Conservation (phyloP, 2,113 vertebrate species). For the Catagonus wagneri region DNA sequence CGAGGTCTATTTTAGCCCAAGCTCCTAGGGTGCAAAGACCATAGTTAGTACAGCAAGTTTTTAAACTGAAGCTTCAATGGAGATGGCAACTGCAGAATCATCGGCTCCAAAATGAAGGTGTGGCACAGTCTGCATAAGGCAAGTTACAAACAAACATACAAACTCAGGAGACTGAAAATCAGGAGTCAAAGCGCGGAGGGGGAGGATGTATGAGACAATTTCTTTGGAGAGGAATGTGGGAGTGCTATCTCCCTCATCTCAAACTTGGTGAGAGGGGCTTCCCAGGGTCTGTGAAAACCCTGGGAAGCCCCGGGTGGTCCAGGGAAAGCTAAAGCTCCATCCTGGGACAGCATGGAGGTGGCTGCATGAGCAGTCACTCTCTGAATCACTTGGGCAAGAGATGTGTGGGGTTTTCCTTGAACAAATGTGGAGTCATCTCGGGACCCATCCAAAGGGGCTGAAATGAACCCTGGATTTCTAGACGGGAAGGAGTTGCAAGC, state of each 20-base stretch:
- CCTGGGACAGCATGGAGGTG: not conserved
- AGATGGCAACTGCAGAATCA: not conserved
- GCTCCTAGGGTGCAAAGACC: not conserved
- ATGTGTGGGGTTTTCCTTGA: not conserved
- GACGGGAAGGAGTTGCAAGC: not conserved
- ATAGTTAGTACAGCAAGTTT: constrained; percentile 6
- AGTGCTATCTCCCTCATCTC: not conserved
- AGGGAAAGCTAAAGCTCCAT: not conserved
- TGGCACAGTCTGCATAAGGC: not conserved
- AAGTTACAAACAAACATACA: not conserved
- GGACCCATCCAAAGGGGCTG: not conserved
- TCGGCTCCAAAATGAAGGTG: not conserved
- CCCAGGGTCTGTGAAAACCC: not conserved
- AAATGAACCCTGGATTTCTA: not conserved
- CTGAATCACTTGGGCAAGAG: not conserved
- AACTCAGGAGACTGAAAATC: not conserved
- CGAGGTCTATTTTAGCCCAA: not conserved
- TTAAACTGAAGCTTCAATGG: not conserved
- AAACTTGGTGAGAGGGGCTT: not conserved
- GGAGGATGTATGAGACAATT: not conserved
- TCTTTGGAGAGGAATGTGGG: not conserved
- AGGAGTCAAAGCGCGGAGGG: not conserved
- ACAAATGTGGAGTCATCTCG: not conserved
- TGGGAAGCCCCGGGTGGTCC: not conserved
- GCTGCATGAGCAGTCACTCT: not conserved